Evolutionary conservation across 2,888 invertebrate species (phyloP).

Genomic region (Rhodophaea formosa): DNA sequence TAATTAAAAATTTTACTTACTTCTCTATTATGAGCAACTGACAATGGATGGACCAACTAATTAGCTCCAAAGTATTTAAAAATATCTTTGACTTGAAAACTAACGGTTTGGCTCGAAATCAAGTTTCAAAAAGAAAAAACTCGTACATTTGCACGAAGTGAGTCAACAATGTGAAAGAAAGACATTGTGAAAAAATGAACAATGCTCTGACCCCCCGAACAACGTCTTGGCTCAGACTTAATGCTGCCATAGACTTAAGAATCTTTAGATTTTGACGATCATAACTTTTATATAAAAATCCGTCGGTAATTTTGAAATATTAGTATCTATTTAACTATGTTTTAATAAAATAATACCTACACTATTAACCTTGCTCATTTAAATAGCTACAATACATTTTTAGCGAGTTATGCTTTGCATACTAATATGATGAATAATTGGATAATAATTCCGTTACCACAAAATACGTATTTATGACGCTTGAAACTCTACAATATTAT

Average conservation of each 20-base stretch:
- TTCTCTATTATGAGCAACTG: neutral
- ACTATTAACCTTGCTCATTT: too few species aligned
- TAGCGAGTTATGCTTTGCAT: neutral
- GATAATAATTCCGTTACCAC: neutral
- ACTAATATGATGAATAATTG: neutral
- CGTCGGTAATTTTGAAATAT: too few species aligned
- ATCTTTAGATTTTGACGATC: neutral
- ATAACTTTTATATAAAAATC: too few species aligned
- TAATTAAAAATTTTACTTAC: too few species aligned
- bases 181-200: slow-evolving; percentile 54
- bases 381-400: neutral
- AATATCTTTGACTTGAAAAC: neutral
- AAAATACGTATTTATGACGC: neutral
- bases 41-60: neutral
- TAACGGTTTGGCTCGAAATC: slow-evolving; percentile 16
- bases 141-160: slow-evolving; percentile 46
- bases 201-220: slow-evolving; percentile 51
- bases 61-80: neutral
- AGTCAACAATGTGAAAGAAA: slow-evolving; percentile 55
- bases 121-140: slow-evolving; percentile 16
- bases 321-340: too few species aligned
- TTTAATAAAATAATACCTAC: too few species aligned
- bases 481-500: too few species aligned
- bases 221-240: slow-evolving; percentile 54
- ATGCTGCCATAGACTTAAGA: slow-evolving; percentile 25